Evolutionary conservation across 2,113 vertebrate species (phyloP), one percentile per base, ranked within the genome.

Genomic region (Notothenia coriiceps): DNA sequence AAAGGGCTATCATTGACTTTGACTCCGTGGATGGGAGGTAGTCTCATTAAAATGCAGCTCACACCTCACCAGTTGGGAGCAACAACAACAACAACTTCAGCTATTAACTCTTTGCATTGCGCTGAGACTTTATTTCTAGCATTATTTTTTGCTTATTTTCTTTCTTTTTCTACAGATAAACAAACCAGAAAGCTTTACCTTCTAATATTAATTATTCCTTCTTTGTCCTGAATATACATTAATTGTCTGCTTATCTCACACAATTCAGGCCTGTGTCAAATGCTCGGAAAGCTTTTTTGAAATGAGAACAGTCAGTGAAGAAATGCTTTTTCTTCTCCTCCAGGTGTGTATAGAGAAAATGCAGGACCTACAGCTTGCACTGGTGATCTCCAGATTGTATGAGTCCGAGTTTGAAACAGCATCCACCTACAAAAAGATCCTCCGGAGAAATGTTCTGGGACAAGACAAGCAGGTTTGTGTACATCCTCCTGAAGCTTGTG

Each of bases 261-360:
- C 55, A 15, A 8, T 77, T 77, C 43, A 46, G 6, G 46, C n/a
- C 14, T 64, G 35, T 64, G 17, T 47, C 47, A 56, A 5, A n/a
- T 13, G 25, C 20, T 20, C 20, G 62, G 43, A 77, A 56, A 40
- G 49, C 5, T 2, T 1, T 69, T 59, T 74, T 52, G 5, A 51
- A 69, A 61, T 72, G 2, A 49, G 10, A 22, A 60, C 2, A 0
- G 2, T 22, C 43, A 79, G 13, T 55, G 13, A 51, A 50, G 18
- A 60, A 29, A 22, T 59, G 6, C 9, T 69, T 85, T 68, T 10
- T 77, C 52, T 74, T 2, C 13, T 67, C 44, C 77, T 29, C 33
- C 89, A 96, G 98, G 98, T 99, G 51, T 99, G 98, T 88, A 88
- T 99, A 83, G 98, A 99, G 88, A 99, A 97, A 92, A 89, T 99